These are phyloP conservation scores for Nyleta sp. DNA, from an alignment of 2,888 invertebrate genomes.

Conservation along the genomic window DNA sequence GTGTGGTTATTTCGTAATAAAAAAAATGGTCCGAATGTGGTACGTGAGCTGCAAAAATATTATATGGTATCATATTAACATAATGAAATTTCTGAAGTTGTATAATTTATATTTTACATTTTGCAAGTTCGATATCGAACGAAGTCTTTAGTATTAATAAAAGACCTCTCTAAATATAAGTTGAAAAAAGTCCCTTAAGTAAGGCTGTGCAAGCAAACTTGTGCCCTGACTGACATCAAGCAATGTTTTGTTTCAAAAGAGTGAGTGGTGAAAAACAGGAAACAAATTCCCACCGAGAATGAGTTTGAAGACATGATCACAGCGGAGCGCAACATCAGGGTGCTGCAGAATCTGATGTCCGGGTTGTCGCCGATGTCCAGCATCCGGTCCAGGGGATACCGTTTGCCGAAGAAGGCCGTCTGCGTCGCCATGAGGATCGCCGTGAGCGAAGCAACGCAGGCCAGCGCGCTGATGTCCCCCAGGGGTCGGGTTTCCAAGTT, in stretches of 20 bases:
- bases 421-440: constrained; percentile 77
- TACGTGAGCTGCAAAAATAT: too few species aligned
- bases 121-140: too few species aligned
- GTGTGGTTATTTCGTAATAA: too few species aligned
- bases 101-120: too few species aligned
- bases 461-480: constrained; percentile 78
- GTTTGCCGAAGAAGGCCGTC: constrained; percentile 75
- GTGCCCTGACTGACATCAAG: background rate
- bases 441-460: constrained; percentile 78
- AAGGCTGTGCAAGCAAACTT: too few species aligned
- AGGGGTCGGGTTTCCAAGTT: constrained; percentile 77
- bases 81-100: too few species aligned
- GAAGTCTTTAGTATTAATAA: too few species aligned
- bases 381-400: constrained; percentile 72
- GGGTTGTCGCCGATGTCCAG: constrained; percentile 69
- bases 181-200: too few species aligned
- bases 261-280: background rate
- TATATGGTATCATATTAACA: too few species aligned
- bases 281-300: constrained; percentile 75
- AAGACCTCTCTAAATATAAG: too few species aligned
- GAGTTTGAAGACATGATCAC: constrained; percentile 80
- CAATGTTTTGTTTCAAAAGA: constrained; percentile 29
- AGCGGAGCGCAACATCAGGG: constrained; percentile 78
- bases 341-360: constrained; percentile 76
- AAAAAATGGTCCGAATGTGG: too few species aligned